Conservation (phyloP, 2,797 vertebrate species). For the Limosa lapponica region DNA sequence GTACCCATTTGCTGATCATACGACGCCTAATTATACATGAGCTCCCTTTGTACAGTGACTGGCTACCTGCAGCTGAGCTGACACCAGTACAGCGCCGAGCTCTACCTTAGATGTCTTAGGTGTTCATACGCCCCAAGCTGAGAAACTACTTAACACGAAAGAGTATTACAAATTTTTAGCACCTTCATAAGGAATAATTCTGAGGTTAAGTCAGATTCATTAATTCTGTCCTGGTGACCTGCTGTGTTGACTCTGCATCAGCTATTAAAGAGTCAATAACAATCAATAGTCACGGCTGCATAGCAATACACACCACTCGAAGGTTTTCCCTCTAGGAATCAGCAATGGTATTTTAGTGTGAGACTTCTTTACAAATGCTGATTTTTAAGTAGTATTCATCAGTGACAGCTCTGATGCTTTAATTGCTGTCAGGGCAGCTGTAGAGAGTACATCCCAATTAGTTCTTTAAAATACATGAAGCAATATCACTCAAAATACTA, state of each 20-base stretch:
- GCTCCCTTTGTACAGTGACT: not conserved
- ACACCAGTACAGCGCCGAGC: not conserved
- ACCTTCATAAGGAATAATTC: not conserved
- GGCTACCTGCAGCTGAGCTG: not conserved
- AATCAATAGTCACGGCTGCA: not conserved
- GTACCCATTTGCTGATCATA: not conserved
- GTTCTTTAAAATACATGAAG: conserved; percentile 40
- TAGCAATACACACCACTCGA: not conserved
- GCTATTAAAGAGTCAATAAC: not conserved
- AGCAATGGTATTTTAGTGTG: not conserved
- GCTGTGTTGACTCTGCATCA: not conserved
- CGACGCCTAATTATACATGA: not conserved
- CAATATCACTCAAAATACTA: conserved; percentile 34
- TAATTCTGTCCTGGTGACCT: not conserved
- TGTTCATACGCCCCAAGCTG: not conserved
- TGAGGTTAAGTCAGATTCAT: not conserved
- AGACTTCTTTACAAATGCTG: conserved; percentile 25
- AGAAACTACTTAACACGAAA: not conserved
- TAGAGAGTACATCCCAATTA: conserved; percentile 25
- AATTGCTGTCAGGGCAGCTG: conserved; percentile 49
- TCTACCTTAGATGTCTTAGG: not conserved
- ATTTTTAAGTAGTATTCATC: conserved; percentile 42
- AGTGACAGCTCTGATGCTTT: conserved; percentile 59
- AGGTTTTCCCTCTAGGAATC: not conserved
- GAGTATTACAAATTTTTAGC: not conserved